A percentile compares a stretch with the other conserved stretches of the same genome.
phyloP scores from a whole-genome alignment of 2,888 invertebrate genomes.

The Axea sp. region DNA sequence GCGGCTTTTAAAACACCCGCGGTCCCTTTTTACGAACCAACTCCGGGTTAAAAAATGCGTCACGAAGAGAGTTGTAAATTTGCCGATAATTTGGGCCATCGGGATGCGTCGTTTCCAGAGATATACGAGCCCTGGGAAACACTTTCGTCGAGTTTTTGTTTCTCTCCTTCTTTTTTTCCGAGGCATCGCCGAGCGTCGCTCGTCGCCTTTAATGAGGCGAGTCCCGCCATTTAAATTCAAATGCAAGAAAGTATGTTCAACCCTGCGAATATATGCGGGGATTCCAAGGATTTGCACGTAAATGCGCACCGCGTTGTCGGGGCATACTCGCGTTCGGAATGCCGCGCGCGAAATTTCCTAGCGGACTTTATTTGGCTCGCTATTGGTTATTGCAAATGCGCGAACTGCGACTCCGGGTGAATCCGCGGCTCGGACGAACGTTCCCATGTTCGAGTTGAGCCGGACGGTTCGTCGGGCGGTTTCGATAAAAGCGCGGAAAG shows the following conservation, averaged over 20 bases:
- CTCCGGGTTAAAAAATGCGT: not conserved
- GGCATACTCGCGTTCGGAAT: conserved; percentile 28
- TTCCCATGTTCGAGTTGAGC: no score
- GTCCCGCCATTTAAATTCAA: conserved; percentile 66
- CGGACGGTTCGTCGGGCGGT: no score
- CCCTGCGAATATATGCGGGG: conserved; percentile 54
- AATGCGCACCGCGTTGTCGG: conserved; percentile 51
- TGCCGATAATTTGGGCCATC: conserved; percentile 51
- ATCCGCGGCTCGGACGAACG: no score
- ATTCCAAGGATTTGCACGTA: conserved; percentile 64
- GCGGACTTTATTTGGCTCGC: conserved; percentile 26
- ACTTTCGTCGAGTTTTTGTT: conserved; percentile 58
- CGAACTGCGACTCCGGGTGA: conserved; percentile 2
- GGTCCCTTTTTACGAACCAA: not conserved
- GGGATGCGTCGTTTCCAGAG: conserved; percentile 37
- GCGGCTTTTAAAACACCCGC: not conserved
- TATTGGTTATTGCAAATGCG: conserved; percentile 37
- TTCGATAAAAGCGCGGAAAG: no score
- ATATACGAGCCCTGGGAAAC: conserved; percentile 66
- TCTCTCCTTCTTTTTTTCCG: conserved; percentile 26
- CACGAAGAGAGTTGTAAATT: conserved; percentile 44
- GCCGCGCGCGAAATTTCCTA: conserved; percentile 17
- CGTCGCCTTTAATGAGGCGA: conserved; percentile 70
- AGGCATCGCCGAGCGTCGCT: conserved; percentile 59
- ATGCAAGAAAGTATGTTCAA: conserved; percentile 59